A percentile compares a stretch with the other conserved stretches of the same genome.
Evolutionary conservation across 2,888 invertebrate species (phyloP).

Genomic region (Melanchra persicariae): DNA sequence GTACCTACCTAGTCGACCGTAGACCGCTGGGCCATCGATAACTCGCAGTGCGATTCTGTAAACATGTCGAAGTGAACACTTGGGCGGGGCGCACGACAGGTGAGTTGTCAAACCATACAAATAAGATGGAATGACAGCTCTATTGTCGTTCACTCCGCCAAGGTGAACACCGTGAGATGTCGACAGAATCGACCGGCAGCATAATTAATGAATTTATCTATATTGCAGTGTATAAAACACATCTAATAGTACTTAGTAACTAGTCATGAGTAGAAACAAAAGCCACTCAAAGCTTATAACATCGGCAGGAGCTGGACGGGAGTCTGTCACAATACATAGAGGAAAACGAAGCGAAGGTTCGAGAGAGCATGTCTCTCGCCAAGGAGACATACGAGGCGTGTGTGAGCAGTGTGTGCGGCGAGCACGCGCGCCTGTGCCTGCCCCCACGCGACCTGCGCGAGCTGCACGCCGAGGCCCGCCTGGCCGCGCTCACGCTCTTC

Average conservation of each 20-base stretch:
- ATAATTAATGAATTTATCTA: too few species aligned
- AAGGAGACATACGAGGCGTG: constrained; percentile 63
- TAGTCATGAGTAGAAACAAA: background rate
- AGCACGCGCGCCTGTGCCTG: constrained; percentile 57
- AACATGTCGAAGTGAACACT: too few species aligned
- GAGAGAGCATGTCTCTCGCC: constrained; percentile 51
- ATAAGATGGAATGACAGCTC: too few species aligned
- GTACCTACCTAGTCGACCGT: background rate
- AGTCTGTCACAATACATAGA: constrained; percentile 58
- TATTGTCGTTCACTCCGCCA: too few species aligned
- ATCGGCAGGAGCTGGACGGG: constrained; percentile 67
- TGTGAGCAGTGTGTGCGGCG: constrained; percentile 46
- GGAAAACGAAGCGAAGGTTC: constrained; percentile 68
- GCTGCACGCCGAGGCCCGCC: constrained; percentile 34
- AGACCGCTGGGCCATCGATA: background rate
- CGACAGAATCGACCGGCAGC: too few species aligned
- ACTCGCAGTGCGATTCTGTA: too few species aligned
- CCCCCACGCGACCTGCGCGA: constrained; percentile 43
- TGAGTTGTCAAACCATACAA: too few species aligned
- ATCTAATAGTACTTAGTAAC: background rate
- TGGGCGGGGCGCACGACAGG: too few species aligned
- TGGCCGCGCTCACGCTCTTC: constrained; percentile 35
- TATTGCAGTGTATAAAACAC: background rate
- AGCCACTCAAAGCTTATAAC: background rate
- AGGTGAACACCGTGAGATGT: too few species aligned